phyloP scores from a whole-genome alignment of 2,797 vertebrate species.

The Gallinago nigripennis region DNA sequence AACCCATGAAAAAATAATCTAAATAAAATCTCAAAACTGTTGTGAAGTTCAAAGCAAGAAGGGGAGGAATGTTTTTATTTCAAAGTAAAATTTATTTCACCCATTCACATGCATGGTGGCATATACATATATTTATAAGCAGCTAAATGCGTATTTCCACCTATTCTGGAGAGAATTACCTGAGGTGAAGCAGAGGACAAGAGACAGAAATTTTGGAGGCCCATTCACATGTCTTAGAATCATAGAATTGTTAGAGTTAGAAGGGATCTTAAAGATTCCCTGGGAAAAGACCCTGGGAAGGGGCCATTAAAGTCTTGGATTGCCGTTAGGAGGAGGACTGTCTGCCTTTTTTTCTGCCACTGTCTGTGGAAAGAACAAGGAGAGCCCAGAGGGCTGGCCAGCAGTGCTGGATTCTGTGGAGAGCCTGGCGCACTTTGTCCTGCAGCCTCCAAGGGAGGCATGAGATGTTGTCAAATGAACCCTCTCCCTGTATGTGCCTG shows the following conservation, averaged over 20 bases:
- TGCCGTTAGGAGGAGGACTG: too few relatives aligned
- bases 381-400: too few relatives aligned
- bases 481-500: neutral
- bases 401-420: neutral
- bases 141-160: neutral
- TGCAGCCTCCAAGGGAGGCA: neutral
- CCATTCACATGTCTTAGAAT: neutral
- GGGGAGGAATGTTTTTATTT: neutral
- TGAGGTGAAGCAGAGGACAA: neutral
- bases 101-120: neutral
- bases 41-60: neutral
- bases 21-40: neutral
- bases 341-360: too few relatives aligned
- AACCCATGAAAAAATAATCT: too few relatives aligned
- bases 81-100: neutral
- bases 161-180: neutral
- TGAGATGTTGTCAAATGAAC: neutral
- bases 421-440: neutral
- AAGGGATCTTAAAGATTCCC: too few relatives aligned
- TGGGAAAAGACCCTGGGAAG: too few relatives aligned
- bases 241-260: too few relatives aligned
- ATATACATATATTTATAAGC: too few relatives aligned
- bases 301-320: too few relatives aligned
- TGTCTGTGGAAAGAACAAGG: too few relatives aligned
- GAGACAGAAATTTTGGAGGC: neutral